Conservation (phyloP, 2,888 invertebrate species). For the Urechis unicinctus region DNA sequence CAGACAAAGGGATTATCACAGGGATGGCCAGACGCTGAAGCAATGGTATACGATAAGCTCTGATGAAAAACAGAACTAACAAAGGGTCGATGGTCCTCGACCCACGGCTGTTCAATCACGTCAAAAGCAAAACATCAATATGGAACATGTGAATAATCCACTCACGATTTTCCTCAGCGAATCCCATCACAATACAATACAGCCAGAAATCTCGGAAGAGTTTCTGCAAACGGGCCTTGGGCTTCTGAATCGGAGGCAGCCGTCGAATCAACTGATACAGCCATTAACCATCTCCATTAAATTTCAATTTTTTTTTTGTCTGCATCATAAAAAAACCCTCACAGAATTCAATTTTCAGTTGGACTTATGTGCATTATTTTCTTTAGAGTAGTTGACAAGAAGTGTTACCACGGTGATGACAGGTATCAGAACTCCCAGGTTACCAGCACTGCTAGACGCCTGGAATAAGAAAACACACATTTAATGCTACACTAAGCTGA, state of each 20-base stretch:
- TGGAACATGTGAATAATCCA: too few species aligned
- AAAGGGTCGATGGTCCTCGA: too few species aligned
- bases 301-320: neutral
- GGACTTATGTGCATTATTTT: too few species aligned
- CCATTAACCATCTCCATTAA: too few species aligned
- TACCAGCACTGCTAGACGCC: conserved; percentile 93
- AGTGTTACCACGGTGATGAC: conserved; percentile 79
- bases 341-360: neutral
- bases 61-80: too few species aligned
- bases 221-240: conserved; percentile 74
- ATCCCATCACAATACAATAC: conserved; percentile 98
- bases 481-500: neutral
- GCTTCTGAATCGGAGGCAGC: conserved; percentile 82
- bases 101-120: too few species aligned
- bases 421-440: conserved; percentile 93
- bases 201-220: conserved; percentile 99
- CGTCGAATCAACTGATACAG: conserved; percentile 67
- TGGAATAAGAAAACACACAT: conserved; percentile 50
- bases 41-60: too few species aligned
- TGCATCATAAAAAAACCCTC: neutral
- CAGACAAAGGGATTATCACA: too few species aligned
- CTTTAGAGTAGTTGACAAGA: too few species aligned
- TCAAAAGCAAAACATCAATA: too few species aligned
- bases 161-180: conserved; percentile 62
- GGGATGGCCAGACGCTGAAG: too few species aligned